A percentile compares a stretch with the other conserved stretches of the same genome.
These are phyloP conservation scores for Exocentrus adspersus DNA, from an alignment of 2,888 invertebrate genomes.

Conservation along the genomic window DNA sequence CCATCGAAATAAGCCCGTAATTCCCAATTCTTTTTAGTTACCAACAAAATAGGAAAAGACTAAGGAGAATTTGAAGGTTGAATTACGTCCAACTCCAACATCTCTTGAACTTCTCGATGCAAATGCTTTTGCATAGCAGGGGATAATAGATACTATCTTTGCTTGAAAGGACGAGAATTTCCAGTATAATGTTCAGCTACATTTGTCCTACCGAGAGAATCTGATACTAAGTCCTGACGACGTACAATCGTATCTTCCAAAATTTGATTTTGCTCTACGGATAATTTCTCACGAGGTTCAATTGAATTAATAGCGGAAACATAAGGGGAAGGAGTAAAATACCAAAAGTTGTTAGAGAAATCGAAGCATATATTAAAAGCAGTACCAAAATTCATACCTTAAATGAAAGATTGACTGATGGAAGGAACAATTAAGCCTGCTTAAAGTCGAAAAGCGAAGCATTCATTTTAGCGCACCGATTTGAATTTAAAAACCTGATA, in stretches of 20 bases:
- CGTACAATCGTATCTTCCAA: neutral
- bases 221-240: slow-evolving; percentile 1
- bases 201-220: neutral
- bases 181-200: neutral
- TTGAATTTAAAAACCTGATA: too few relatives aligned
- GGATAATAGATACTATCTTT: slow-evolving; percentile 27
- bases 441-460: too few relatives aligned
- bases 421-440: slow-evolving; percentile 1
- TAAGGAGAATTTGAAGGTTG: slow-evolving; percentile 45
- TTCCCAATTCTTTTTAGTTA: slow-evolving; percentile 45
- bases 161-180: slow-evolving; percentile 22
- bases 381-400: neutral
- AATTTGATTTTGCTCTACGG: neutral
- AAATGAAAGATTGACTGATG: neutral
- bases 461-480: too few relatives aligned
- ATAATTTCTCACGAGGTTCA: neutral
- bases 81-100: slow-evolving; percentile 35
- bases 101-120: slow-evolving; percentile 25
- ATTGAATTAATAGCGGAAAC: neutral
- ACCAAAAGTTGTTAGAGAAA: neutral
- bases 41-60: slow-evolving; percentile 46
- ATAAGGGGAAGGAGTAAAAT: neutral
- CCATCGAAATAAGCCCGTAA: slow-evolving; percentile 53
- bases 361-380: slow-evolving; percentile 3
- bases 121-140: slow-evolving; percentile 25